phyloP scores from a whole-genome alignment of 2,888 invertebrate species.

The Troilus luridus region DNA sequence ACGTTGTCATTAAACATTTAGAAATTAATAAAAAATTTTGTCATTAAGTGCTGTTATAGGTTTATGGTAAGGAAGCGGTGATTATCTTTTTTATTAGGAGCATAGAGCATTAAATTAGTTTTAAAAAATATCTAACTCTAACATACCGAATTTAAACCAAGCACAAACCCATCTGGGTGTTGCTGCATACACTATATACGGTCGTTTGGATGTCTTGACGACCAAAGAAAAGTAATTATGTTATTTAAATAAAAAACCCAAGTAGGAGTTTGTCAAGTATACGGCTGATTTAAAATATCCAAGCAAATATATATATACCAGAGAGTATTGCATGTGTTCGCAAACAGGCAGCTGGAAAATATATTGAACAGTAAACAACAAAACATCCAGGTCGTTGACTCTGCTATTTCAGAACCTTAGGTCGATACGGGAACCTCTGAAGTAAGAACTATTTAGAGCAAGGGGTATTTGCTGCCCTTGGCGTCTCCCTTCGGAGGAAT shows the following conservation, averaged over 20 bases:
- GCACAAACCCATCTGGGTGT: neutral
- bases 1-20: no score
- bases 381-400: slow-evolving; percentile 31
- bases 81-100: no score
- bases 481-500: neutral
- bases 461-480: neutral
- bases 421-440: neutral
- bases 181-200: neutral
- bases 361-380: slow-evolving; percentile 38
- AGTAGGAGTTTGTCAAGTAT: neutral
- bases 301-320: slow-evolving; percentile 13
- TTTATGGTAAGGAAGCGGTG: no score
- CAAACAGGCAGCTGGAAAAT: slow-evolving; percentile 5
- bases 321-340: slow-evolving; percentile 4
- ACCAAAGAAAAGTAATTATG: neutral
- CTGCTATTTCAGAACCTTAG: neutral
- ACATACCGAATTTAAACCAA: neutral
- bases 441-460: slow-evolving; percentile 9
- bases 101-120: no score
- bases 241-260: neutral
- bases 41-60: no score
- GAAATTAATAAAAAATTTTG: no score
- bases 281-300: slow-evolving; percentile 14
- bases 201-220: neutral
- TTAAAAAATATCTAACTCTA: neutral